Evolutionary conservation across 2,113 vertebrate species (phyloP), one percentile per base, ranked within the genome.

Genomic region (Diphyllodes magnificus): DNA sequence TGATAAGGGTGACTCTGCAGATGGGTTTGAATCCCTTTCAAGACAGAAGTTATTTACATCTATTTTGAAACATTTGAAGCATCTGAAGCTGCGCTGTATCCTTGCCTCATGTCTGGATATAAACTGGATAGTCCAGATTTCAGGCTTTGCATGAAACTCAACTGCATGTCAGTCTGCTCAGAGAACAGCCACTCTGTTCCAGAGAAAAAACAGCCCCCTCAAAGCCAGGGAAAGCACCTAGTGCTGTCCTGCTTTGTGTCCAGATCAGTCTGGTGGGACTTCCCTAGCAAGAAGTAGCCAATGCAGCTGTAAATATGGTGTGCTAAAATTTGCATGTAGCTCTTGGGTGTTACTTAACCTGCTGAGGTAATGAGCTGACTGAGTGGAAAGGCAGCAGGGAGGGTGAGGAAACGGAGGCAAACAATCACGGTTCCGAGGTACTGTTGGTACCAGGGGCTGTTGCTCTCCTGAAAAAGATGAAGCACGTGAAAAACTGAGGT

Each of bases 1-100:
- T 94, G 94, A 72, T 86, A 96, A 96, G 75, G 82, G 71, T 60
- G 53, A 76, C 91, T 90, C 20, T 54, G 86, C 78, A 94, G 82
- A 66, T 88, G 75, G 57, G 80, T 95, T 27, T 86, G 89, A 95
- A 92, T 93, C 37, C 72, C 68, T 96, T 93, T 95, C 86, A 96
- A 88, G 83, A 84, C 68, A 53, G 68, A 95, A 88, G 93, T 89
- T 89, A 63, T 87, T 95, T 93, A 92, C 79, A 88, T 86, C 77
- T 96, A 57, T 93, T 96, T 95, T 90, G 88, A 96, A 97, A 89
- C 2, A 70, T 8, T 28, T 27, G 9, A 31, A 7, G 8, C 20
- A 56, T 23, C 61, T 40, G 37, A 72, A 71, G 35, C 50, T 35
- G 33, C 1, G 1, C 64, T 57, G 33, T 30, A 31, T 17, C 30